Base-by-base conservation (phyloP, 2,888 invertebrate species). In the Abscondita cerata region DNA sequence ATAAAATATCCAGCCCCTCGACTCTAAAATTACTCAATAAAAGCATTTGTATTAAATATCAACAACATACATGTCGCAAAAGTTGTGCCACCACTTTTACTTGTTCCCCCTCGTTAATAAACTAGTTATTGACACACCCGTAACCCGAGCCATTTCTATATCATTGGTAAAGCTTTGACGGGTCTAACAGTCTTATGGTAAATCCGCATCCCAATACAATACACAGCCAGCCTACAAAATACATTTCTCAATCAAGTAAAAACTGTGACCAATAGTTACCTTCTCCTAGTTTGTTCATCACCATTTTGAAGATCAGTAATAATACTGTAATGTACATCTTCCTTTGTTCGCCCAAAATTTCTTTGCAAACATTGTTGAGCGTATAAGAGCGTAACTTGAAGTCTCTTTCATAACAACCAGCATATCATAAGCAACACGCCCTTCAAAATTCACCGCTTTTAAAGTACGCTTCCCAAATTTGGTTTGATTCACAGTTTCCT, bases 61-160 rank as follows among this genome's bases (percentile, higher is more conserved):
- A n/a, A 38, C 12, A 38, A 62, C 74, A 79, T 72, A 93, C 92
- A 85, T 98, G 96, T 75, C 97, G 84, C 52, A 99, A 80, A 54
- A 99, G 83, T 79, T 99, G 98, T 53, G 98, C 98, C 1, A 99
- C 89, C 36, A 99, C 98, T 87, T 98, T 98, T 65, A 99, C 96
- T 82, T 99, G 99, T 78, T 99, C 99, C 0, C 99, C 99, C 75
- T 89, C 12, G 96, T 95, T 15, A 99, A 84, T 57, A 99, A 84
- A 77, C 95, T 96, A 44, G 92, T 87, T 31, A 99, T 83, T 0
- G 98, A 93, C 0, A 99, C 98, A 40, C 99, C 99, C 1, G 99
- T 99, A 0, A 99, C 99, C 80, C 99, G 90, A 4, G 99, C 96
- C 99, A 99, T 99, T 86, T 99, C 99, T 90, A 99, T 96, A 80